These are phyloP conservation scores for Hypomecis atomaria DNA, from an alignment of 2,888 invertebrate genomes.

Conservation along the genomic window DNA sequence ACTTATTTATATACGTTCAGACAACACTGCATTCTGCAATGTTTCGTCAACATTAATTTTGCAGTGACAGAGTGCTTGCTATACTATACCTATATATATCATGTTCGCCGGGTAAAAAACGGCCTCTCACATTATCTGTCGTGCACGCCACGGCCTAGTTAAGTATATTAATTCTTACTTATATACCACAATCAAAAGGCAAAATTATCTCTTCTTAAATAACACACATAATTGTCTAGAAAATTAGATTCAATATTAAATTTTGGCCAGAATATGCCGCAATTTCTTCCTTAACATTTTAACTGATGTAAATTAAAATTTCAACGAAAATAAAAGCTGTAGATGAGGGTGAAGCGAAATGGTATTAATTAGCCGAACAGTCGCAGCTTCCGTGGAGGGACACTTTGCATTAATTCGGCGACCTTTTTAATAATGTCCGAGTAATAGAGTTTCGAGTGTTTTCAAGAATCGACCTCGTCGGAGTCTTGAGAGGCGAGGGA, in stretches of 20 bases:
- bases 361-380: constrained; percentile 33
- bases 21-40: too few species aligned
- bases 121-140: too few species aligned
- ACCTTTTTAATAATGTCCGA: constrained; percentile 31
- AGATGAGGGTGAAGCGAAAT: constrained; percentile 26
- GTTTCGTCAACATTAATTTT: too few species aligned
- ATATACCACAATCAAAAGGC: background rate
- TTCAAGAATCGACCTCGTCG: background rate
- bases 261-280: background rate
- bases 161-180: too few species aligned
- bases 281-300: constrained; percentile 9
- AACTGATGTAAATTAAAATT: constrained; percentile 15
- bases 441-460: constrained; percentile 21
- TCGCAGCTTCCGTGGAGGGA: constrained; percentile 21
- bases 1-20: too few species aligned
- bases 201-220: background rate
- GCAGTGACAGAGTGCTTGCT: too few species aligned
- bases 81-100: too few species aligned
- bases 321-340: constrained; percentile 22
- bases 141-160: too few species aligned
- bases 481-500: background rate
- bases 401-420: constrained; percentile 27
- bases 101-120: too few species aligned
- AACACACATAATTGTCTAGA: background rate
- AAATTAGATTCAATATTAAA: background rate